A percentile compares a stretch with the other conserved stretches of the same genome.
Evolutionary conservation across 2,888 invertebrate genomes (phyloP).

Genomic region (Mechanitis mazaeus): DNA sequence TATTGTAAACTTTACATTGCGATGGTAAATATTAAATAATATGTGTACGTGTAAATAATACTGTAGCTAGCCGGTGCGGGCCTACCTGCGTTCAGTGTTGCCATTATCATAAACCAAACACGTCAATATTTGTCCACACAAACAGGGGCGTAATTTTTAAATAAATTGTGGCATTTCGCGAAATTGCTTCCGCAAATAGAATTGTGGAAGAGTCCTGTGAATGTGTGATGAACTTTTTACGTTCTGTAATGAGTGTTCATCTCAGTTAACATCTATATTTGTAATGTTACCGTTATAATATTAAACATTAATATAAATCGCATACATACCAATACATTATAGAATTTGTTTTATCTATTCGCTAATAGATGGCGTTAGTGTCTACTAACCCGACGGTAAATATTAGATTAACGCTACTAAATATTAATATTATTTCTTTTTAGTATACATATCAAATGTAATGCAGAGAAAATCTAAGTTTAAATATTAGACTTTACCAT

Average conservation of each 20-base stretch:
- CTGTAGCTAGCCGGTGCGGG: slow-evolving; percentile 59
- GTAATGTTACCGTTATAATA: too few species aligned
- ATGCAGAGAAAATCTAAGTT: too few species aligned
- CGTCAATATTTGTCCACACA: slow-evolving; percentile 75
- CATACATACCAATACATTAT: slow-evolving; percentile 7
- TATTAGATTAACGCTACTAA: too few species aligned
- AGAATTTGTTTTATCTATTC: slow-evolving; percentile 13
- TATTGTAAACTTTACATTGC: slow-evolving; percentile 73
- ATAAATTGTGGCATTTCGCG: slow-evolving; percentile 77
- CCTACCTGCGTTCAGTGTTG: slow-evolving; percentile 70
- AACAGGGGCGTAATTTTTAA: slow-evolving; percentile 78
- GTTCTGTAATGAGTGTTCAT: slow-evolving; percentile 44
- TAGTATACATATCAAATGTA: too few species aligned
- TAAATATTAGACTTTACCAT: too few species aligned
- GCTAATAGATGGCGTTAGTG: slow-evolving; percentile 27
- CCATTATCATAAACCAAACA: slow-evolving; percentile 78
- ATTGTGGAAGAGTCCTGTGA: slow-evolving; percentile 63
- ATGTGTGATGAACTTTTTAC: slow-evolving; percentile 67
- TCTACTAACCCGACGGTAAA: not conserved
- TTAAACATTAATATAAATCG: not conserved
- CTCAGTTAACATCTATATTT: not conserved
- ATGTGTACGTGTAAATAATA: slow-evolving; percentile 70
- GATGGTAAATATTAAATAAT: slow-evolving; percentile 74
- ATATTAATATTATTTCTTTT: too few species aligned
- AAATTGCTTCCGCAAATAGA: slow-evolving; percentile 75